Evolutionary conservation across 2,888 invertebrate genomes (phyloP), one percentile per base, ranked within the genome.

Genomic region (Oxyscelio sp.): DNA sequence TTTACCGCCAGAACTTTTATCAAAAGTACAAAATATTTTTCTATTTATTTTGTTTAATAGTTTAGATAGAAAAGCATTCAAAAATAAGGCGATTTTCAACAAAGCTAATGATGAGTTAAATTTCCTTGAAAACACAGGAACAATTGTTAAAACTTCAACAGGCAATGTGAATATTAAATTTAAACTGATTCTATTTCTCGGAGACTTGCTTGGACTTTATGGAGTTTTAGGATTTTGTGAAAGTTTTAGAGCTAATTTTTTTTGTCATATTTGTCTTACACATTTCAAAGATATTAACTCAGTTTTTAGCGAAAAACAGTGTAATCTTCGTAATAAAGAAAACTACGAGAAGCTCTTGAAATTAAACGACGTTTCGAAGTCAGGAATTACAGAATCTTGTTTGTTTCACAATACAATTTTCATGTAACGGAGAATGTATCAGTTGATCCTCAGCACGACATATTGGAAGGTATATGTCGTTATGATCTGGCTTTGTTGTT

Each of bases 21-120:
- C 85, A 4, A 88, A 87, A 58, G 17, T 88, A 3, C 45, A 85
- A 27, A 85, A 87, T 68, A 87, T 87, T 54, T 86, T 88, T 78
- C 21, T 87, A 15, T 86, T 84, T 54, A 56, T 84, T 24, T 52
- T 87, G 15, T 88, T 83, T 27, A 83, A 89, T 75, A 50, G 77
- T 8, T 27, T 84, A 5, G 89, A 89, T 70, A 66, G 85, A 52
- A 59, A 79, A 66, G 15, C 19, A 19, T 82, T 87, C 38, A 70
- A 56, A 66, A 83, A 89, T 45, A 11, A 38, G 27, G 34, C 82
- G 0, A 83, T 87, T 58, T 87, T 87, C 68, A 19, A 21, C 9
- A 84, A 78, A 79, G 82, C 59, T 5, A 70, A 81, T 9, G 74
- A 83, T 8, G 86, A 89, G 58, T 54, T 89, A 22, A 75, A 78